Evolutionary conservation across 2,888 invertebrate species (phyloP).

Genomic region (Metalampra italica): DNA sequence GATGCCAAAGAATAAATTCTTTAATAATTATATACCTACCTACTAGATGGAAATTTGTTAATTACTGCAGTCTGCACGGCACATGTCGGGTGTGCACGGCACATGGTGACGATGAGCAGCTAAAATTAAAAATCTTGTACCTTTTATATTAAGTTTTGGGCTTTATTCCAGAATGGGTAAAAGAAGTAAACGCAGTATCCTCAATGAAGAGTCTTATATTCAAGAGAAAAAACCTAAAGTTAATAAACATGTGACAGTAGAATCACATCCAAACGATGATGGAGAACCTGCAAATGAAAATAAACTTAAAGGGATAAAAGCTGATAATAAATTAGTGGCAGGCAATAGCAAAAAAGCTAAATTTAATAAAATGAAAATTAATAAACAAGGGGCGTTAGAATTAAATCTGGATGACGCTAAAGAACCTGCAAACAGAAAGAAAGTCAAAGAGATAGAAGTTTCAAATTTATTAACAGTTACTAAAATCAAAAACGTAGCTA

Average conservation of each 20-base stretch:
- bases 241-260: background rate
- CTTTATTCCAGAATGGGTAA: conserved; percentile 9
- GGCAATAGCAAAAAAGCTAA: background rate
- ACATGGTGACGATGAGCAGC: background rate
- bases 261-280: background rate
- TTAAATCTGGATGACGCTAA: background rate
- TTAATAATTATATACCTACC: too few relatives aligned
- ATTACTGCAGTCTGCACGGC: too few relatives aligned
- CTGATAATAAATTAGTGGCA: background rate
- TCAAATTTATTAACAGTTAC: too few relatives aligned
- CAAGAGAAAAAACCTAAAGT: background rate
- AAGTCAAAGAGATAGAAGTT: background rate
- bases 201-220: background rate
- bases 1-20: too few relatives aligned
- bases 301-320: background rate
- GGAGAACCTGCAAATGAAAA: background rate
- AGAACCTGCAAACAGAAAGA: background rate
- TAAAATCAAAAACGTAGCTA: background rate
- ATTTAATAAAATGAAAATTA: too few relatives aligned
- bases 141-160: background rate
- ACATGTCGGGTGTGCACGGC: too few relatives aligned
- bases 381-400: too few relatives aligned
- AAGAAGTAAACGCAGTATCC: conserved; percentile 1
- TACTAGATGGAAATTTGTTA: too few relatives aligned
- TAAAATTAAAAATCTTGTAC: background rate